These are phyloP conservation scores for Drosophila longiperda DNA, from an alignment of 2,888 invertebrate genomes.

Conservation along the genomic window DNA sequence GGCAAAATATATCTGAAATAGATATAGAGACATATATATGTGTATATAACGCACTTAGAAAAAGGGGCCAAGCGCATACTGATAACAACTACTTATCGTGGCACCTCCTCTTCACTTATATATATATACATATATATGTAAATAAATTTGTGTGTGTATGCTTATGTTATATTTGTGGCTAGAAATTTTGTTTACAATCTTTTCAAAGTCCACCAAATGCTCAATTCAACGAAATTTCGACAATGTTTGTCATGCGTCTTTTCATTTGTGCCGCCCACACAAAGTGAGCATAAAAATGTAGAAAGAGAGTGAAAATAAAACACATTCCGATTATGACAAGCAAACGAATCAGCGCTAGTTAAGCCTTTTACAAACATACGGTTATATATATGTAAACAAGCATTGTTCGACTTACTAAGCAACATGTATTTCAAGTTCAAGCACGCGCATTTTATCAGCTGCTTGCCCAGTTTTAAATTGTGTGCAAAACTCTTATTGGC, in stretches of 20 bases:
- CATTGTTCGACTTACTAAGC: constrained; percentile 17
- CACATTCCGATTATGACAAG: constrained; percentile 3
- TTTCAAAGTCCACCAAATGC: constrained; percentile 56
- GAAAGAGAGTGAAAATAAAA: constrained; percentile 7
- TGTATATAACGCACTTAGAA: constrained; percentile 6
- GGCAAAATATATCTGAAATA: constrained; percentile 46
- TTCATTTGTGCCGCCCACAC: constrained; percentile 42
- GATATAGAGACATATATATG: constrained; percentile 14
- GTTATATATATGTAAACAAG: background rate
- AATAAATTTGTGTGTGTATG: constrained; percentile 23
- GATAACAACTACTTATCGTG: constrained; percentile 59
- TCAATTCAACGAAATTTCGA: constrained; percentile 24
- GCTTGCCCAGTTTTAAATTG: constrained; percentile 7
- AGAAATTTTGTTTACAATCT: constrained; percentile 61
- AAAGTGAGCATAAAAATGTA: background rate
- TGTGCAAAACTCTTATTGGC: constrained; percentile 12
- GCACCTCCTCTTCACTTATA: constrained; percentile 22
- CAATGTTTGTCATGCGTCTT: constrained; percentile 37
- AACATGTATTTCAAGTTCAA: constrained; percentile 70
- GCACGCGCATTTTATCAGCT: constrained; percentile 39
- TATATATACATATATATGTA: constrained; percentile 23
- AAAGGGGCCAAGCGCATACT: constrained; percentile 59
- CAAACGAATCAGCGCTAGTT: constrained; percentile 23
- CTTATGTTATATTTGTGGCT: constrained; percentile 22
- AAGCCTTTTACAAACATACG: background rate